These are phyloP conservation scores for Meteorus sp. DNA, from an alignment of 1,140 invertebrate genomes.

Conservation along the genomic window DNA sequence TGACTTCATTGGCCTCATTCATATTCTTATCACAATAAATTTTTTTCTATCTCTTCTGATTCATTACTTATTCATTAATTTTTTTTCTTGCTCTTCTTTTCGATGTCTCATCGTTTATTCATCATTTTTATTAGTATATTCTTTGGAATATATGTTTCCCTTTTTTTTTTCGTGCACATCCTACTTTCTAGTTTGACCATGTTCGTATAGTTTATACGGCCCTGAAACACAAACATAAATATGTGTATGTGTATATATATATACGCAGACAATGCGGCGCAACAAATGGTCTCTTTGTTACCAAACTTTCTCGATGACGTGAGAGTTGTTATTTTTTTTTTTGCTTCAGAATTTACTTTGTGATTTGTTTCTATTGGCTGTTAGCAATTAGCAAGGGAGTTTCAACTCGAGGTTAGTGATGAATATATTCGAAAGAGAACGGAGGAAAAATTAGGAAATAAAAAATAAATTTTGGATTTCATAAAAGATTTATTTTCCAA, in stretches of 20 bases:
- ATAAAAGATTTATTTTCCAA: constrained; percentile 6
- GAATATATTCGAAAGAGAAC: too few species aligned
- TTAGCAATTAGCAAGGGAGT: too few species aligned
- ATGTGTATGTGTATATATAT: too few species aligned
- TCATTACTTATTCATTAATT: background rate
- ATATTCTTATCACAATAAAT: background rate
- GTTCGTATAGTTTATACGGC: constrained; percentile 3
- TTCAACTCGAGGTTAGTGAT: too few species aligned
- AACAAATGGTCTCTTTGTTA: constrained; percentile 14
- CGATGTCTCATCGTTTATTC: background rate
- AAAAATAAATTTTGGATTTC: background rate
- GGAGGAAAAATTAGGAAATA: background rate
- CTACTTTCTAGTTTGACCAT: constrained; percentile 9
- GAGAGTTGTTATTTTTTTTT: background rate
- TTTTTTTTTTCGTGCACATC: background rate
- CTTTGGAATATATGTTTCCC: background rate
- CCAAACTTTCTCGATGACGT: background rate
- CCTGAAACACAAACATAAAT: too few species aligned
- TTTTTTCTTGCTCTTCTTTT: constrained; percentile 4
- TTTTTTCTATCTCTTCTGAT: background rate
- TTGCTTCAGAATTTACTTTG: background rate
- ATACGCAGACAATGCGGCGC: background rate
- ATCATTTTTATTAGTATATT: too few species aligned
- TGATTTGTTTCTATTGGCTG: background rate
- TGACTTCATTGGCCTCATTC: constrained; percentile 9